A percentile compares a stretch with the other conserved stretches of the same genome.
These are phyloP conservation scores for Pangasianodon gigas DNA, from an alignment of 2,113 vertebrate genomes.

Conservation along the genomic window DNA sequence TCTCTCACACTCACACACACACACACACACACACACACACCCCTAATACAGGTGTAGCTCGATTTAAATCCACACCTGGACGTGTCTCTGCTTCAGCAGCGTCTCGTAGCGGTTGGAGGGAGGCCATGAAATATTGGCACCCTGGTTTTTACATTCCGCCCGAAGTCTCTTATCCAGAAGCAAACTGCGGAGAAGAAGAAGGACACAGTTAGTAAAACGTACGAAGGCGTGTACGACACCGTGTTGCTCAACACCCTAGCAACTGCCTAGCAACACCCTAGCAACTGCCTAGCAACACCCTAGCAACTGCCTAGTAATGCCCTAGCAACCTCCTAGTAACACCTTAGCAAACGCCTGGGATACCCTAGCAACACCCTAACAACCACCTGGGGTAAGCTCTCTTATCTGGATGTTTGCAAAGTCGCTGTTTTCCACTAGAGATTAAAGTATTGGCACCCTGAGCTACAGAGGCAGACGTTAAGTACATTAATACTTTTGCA, in stretches of 20 bases:
- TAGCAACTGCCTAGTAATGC: too few species aligned
- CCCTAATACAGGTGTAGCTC: neutral
- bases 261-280: neutral
- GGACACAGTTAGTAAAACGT: neutral
- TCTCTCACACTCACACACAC: neutral
- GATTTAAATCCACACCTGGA: conserved; percentile 72
- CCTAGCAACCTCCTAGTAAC: neutral
- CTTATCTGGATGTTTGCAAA: too few species aligned
- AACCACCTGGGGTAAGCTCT: neutral
- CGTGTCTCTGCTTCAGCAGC: conserved; percentile 83
- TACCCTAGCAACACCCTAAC: neutral
- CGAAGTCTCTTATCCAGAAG: conserved; percentile 85
- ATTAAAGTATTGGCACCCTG: too few species aligned
- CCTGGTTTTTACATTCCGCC: conserved; percentile 86
- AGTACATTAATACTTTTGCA: too few species aligned
- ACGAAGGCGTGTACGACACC: too few species aligned
- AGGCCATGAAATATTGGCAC: conserved; percentile 78
- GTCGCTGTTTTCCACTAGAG: too few species aligned
- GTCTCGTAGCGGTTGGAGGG: conserved; percentile 85
- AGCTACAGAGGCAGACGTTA: too few species aligned
- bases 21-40: neutral
- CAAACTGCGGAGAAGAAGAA: conserved; percentile 66
- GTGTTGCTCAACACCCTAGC: neutral
- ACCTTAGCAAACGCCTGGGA: too few species aligned
- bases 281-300: too few species aligned